Conservation (phyloP, 37 sponge, comb jelly and placozoan genomes). For the Lycopodina hypogea region DNA sequence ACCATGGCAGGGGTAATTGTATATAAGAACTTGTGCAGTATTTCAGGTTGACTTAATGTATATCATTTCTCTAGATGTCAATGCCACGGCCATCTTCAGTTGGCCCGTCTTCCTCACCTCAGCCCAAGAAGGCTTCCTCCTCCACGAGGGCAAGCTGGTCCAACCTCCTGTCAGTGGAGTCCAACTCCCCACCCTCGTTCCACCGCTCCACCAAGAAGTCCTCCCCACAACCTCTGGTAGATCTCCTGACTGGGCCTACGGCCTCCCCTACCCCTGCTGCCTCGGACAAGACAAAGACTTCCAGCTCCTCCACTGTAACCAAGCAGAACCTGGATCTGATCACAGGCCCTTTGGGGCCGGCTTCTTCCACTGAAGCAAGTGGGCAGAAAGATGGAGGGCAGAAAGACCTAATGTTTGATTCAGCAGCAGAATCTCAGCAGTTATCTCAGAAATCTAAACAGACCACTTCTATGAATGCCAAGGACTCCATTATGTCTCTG, state of each 20-base stretch:
- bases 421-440: neutral
- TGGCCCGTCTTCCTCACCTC: conserved; percentile 1
- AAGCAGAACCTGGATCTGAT: neutral
- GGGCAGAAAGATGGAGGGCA: too few relatives aligned
- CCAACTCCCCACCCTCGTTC: neutral
- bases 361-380: neutral
- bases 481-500: conserved; percentile 72
- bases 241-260: neutral
- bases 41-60: neutral
- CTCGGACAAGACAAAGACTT: neutral
- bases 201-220: neutral
- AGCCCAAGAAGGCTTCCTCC: neutral
- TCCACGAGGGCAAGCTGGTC: neutral
- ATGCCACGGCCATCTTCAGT: conserved; percentile 16
- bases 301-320: neutral
- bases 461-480: neutral
- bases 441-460: neutral
- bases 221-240: conserved; percentile 1
- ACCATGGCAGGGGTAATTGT: neutral
- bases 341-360: neutral
- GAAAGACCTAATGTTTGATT: neutral
- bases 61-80: conserved; percentile 3
- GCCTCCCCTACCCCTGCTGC: neutral
- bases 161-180: neutral
- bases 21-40: too few relatives aligned